Evolutionary conservation across 2,113 vertebrate species (phyloP), one percentile per base, ranked within the genome.

Genomic region (Tautogolabrus adspersus): DNA sequence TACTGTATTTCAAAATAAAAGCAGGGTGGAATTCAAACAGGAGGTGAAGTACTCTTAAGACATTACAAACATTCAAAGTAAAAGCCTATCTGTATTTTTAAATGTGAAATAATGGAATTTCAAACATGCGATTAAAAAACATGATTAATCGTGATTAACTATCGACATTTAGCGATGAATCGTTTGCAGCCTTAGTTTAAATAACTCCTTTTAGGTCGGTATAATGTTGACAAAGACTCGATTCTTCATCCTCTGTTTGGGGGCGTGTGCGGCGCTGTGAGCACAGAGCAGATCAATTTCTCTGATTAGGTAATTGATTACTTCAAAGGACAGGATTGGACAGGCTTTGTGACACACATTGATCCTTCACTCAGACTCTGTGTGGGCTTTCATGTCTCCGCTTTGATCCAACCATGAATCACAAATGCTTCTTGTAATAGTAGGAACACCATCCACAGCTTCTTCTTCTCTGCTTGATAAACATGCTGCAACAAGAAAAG

Each of bases 271-370:
- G 15, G 22, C 49, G 42, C 63, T 6, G 6, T 54, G 64, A 68
- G 66, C 59, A 37, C 63, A 77, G 42, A 47, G 60, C 5, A 16
- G 40, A 38, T 81, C 52, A 23, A 75, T 82, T 81, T 77, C 66
- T 84, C 66, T 74, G 57, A 90, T 79, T 82, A 91, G 85, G 86
- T 83, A 66, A 90, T 78, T 58, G 88, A 85, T 91, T 66, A 57
- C 64, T 87, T 74, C 81, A 77, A 52, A 83, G 82, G 75, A 86
- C 71, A 74, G 56, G 75, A 81, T 81, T 55, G 75, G 71, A 86
- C 40, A 60, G 49, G 60, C 72, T 65, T 15, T 5, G 56, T 79
- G 83, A 86, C 86, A 87, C 59, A 63, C 56, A 78, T n/a, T 73
- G 79, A 66, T 68, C 58, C 81, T 52, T 55, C 61, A 75, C 55